A percentile compares a stretch with the other conserved stretches of the same genome.
These are phyloP conservation scores for Antechinus stuartii DNA, from an alignment of 2,113 vertebrate species.

Conservation along the genomic window DNA sequence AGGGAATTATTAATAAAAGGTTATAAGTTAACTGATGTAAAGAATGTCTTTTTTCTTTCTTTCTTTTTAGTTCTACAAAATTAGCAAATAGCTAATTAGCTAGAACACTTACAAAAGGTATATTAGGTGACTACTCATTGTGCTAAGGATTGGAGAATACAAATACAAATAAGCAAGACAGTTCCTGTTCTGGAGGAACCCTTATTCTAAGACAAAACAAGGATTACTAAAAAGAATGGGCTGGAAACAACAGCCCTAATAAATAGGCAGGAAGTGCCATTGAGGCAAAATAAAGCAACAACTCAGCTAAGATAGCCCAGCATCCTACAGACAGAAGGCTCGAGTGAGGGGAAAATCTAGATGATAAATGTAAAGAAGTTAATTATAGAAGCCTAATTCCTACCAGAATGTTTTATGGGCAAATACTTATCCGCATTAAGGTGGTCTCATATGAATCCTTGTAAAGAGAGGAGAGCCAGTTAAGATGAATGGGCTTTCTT, in stretches of 20 bases:
- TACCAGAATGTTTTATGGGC: background rate
- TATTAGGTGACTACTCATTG: background rate
- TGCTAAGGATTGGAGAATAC: background rate
- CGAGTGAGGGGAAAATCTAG: background rate
- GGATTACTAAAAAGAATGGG: background rate
- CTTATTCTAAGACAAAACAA: background rate
- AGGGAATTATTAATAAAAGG: background rate
- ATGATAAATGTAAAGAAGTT: background rate
- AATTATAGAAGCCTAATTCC: background rate
- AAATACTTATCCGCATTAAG: background rate
- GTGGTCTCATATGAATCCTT: background rate
- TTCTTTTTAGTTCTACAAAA: background rate
- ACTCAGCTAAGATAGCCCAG: background rate
- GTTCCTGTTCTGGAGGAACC: background rate
- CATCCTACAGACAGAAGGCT: background rate
- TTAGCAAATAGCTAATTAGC: background rate
- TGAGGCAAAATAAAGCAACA: background rate
- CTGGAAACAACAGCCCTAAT: too few relatives aligned
- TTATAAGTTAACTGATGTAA: background rate
- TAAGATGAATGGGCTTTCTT: background rate
- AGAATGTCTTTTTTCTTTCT: background rate
- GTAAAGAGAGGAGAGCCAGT: background rate
- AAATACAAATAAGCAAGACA: background rate
- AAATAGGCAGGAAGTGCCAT: background rate
- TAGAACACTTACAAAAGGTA: background rate